Evolutionary conservation across 2,797 vertebrate species (phyloP).

Genomic region (Pangasius macronema): DNA sequence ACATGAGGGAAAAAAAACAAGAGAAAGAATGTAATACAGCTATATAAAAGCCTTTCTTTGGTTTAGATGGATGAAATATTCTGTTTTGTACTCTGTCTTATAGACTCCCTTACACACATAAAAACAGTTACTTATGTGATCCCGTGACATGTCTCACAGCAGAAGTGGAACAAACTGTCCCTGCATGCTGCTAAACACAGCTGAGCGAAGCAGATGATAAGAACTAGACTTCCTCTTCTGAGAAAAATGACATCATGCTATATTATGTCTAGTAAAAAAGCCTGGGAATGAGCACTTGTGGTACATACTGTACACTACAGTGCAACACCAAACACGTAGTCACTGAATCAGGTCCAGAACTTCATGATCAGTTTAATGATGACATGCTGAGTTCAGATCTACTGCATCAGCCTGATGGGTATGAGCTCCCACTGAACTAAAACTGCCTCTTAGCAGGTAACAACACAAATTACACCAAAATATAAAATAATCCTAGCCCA

Average conservation of each 20-base stretch:
- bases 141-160: not conserved
- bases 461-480: not conserved
- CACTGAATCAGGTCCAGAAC: not conserved
- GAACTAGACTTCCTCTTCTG: constrained; percentile 21
- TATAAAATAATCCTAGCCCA: not conserved
- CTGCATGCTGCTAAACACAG: not conserved
- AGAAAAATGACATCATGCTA: not conserved
- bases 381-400: not conserved
- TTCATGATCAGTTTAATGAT: not conserved
- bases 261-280: not conserved
- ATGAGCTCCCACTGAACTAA: not conserved
- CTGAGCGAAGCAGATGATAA: constrained; percentile 10
- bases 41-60: not conserved
- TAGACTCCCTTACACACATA: not conserved
- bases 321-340: not conserved
- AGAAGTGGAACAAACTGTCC: not conserved
- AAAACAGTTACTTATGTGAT: not conserved
- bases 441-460: not conserved
- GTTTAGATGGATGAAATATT: not conserved
- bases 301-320: not conserved
- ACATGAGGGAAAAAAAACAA: not conserved
- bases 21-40: not conserved
- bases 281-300: not conserved
- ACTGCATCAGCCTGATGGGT: not conserved
- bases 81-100: not conserved